These are phyloP conservation scores for Neria commutata DNA, from an alignment of 2,888 invertebrate genomes.

Conservation along the genomic window DNA sequence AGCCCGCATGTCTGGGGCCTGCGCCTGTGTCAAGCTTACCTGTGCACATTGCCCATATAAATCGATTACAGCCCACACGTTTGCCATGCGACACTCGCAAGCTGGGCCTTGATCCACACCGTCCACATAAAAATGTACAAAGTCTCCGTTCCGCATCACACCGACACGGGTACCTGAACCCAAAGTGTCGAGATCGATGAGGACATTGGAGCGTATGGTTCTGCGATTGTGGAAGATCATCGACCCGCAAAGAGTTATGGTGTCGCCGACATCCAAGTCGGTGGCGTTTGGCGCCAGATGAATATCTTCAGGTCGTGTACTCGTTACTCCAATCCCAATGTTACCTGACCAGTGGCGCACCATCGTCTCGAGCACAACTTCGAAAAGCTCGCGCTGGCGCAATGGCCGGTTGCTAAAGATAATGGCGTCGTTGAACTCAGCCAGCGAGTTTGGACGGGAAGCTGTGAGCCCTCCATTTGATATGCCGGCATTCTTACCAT, in stretches of 20 bases:
- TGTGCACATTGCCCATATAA: constrained; percentile 94
- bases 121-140: constrained; percentile 84
- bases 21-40: constrained; percentile 66
- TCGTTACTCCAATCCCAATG: constrained; percentile 86
- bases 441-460: constrained; percentile 82
- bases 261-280: constrained; percentile 88
- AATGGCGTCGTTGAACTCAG: constrained; percentile 94
- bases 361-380: constrained; percentile 87
- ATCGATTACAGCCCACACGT: constrained; percentile 93
- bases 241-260: constrained; percentile 91
- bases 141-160: constrained; percentile 87
- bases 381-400: constrained; percentile 89
- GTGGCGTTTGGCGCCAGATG: constrained; percentile 89
- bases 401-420: constrained; percentile 88
- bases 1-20: constrained; percentile 51
- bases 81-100: constrained; percentile 77
- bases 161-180: constrained; percentile 80
- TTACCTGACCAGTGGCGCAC: constrained; percentile 94
- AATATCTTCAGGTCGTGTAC: constrained; percentile 87
- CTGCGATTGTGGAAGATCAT: constrained; percentile 89
- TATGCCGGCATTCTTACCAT: constrained; percentile 84
- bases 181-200: constrained; percentile 83
- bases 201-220: constrained; percentile 83
- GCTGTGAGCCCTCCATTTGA: constrained; percentile 85
- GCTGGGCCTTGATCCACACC: constrained; percentile 88